Conservation (phyloP, 1,140 invertebrate genomes). For the Radopholus similis region DNA sequence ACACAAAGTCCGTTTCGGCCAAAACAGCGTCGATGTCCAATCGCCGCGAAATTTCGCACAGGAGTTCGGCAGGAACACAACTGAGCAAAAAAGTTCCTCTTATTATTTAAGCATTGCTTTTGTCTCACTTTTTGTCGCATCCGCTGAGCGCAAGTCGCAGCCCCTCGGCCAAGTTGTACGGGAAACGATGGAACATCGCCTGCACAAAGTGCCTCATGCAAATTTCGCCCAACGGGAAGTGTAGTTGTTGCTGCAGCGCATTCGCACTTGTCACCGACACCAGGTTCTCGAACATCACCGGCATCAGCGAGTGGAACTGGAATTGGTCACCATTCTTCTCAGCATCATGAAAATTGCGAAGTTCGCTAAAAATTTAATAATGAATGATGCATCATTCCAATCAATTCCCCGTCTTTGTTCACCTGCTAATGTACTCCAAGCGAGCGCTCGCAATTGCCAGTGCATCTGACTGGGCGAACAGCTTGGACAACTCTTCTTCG, state of each 20-base stretch:
- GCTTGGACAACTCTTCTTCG: slow-evolving; percentile 26
- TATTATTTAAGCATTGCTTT: too few relatives aligned
- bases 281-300: slow-evolving; percentile 45
- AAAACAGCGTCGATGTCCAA: too few relatives aligned
- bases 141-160: slow-evolving; percentile 31
- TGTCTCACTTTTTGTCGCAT: slow-evolving; percentile 26
- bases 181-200: slow-evolving; percentile 42
- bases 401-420: background rate
- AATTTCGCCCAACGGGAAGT: slow-evolving; percentile 5
- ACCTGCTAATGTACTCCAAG: slow-evolving; percentile 37
- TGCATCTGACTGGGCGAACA: slow-evolving; percentile 20
- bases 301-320: slow-evolving; percentile 37
- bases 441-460: slow-evolving; percentile 31
- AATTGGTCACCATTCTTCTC: background rate
- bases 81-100: too few relatives aligned
- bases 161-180: slow-evolving; percentile 33
- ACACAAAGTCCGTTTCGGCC: too few relatives aligned
- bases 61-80: too few relatives aligned
- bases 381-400: background rate
- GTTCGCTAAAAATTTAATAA: slow-evolving; percentile 7
- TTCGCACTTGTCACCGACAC: slow-evolving; percentile 19
- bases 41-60: too few relatives aligned
- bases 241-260: background rate
- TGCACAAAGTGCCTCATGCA: slow-evolving; percentile 30
- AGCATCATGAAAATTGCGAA: slow-evolving; percentile 3